phyloP scores from a whole-genome alignment of 2,888 invertebrate species.

The Macrosoma leucophasiata region DNA sequence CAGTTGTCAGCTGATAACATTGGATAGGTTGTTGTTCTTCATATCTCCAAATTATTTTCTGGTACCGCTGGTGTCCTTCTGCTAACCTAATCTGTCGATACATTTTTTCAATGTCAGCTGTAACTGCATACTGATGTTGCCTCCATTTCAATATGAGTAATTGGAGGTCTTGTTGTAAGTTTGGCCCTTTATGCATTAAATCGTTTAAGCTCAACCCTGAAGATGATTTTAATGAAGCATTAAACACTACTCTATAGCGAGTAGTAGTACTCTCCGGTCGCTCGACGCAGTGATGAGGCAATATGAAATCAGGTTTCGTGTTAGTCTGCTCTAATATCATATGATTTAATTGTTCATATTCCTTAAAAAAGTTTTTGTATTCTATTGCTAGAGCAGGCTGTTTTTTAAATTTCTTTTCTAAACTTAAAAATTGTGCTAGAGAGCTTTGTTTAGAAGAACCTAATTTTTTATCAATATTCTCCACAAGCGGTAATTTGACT shows the following conservation, averaged over 20 bases:
- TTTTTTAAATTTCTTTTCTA: neutral
- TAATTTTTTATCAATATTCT: neutral
- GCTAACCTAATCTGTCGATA: neutral
- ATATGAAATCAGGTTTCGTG: neutral
- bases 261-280: neutral
- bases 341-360: neutral
- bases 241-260: no score
- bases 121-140: neutral
- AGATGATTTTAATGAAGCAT: neutral
- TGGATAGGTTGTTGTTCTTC: conserved; percentile 3
- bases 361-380: neutral
- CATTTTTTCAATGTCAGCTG: neutral
- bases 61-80: neutral
- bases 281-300: neutral
- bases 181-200: neutral
- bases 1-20: conserved; percentile 11
- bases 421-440: neutral
- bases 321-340: neutral
- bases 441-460: neutral
- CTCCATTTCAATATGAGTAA: neutral
- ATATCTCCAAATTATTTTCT: conserved; percentile 7
- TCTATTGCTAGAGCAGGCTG: no score
- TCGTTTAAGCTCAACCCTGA: neutral
- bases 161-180: neutral
- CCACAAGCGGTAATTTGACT: neutral